These are phyloP conservation scores for Pangasianodon hypophthalmus DNA, from an alignment of 2,113 vertebrate genomes.

Conservation along the genomic window DNA sequence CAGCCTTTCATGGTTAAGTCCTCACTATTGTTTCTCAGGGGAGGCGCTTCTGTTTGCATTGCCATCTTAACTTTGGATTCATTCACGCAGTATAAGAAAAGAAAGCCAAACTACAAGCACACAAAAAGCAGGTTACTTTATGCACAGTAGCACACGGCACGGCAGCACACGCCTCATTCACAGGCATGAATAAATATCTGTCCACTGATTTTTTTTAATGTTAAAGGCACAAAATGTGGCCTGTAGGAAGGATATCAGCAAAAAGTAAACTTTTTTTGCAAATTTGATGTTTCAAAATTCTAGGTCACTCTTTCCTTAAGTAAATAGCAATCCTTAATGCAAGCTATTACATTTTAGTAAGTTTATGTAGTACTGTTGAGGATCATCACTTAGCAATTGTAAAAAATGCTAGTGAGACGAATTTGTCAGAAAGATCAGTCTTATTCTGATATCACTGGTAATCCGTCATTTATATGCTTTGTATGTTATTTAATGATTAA, in stretches of 20 bases:
- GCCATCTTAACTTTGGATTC: constrained; percentile 20
- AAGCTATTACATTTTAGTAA: not conserved
- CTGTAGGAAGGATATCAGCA: not conserved
- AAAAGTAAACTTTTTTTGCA: not conserved
- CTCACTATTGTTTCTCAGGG: constrained; percentile 52
- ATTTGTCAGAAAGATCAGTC: not conserved
- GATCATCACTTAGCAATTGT: not conserved
- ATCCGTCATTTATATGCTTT: not conserved
- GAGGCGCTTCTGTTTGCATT: constrained; percentile 48
- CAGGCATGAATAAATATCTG: constrained; percentile 34
- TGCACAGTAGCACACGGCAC: constrained; percentile 5
- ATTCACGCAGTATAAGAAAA: constrained; percentile 31
- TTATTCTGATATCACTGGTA: not conserved
- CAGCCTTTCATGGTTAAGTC: constrained; percentile 60
- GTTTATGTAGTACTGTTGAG: not conserved
- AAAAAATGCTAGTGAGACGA: not conserved
- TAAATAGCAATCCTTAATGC: not conserved
- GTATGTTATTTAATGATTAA: not conserved
- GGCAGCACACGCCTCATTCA: constrained; percentile 21
- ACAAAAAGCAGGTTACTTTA: constrained; percentile 24
- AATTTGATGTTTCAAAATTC: not conserved
- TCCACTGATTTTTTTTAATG: not conserved
- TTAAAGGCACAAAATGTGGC: not conserved
- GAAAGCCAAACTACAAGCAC: constrained; percentile 14
- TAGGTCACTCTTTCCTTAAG: not conserved